Evolutionary conservation across 2,113 vertebrate genomes (phyloP), one percentile per base, ranked within the genome.

Genomic region (Natator depressus): DNA sequence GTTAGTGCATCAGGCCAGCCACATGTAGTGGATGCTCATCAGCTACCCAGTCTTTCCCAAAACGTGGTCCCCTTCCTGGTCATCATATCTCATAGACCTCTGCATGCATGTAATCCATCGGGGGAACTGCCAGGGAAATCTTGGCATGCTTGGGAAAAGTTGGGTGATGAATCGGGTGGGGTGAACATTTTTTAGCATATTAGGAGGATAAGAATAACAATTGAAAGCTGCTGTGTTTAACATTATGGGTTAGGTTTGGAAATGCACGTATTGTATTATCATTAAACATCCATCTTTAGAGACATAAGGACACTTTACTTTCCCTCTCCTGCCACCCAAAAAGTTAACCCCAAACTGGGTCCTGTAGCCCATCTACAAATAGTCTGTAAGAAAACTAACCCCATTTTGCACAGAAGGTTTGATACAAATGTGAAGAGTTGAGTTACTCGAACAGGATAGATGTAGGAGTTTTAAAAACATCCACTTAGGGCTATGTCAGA

Each of bases 11-110:
- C 84, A 38, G 51, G 7, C 17, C n/a, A 65, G 62, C 0, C 31
- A 95, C 94, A 93, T 92, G 87, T 84, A 27, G 72, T 89, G 89
- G 80, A 87, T 91, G 87, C 85, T 89, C n/a, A 55, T 2, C 10
- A n/a, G 54, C 50, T 51, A 1, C 79, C 57, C 29, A 59, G 57
- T 49, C 50, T 85, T 72, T 50, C 80, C n/a, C 76, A 0, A 87
- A 82, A 82, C 50, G 1, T 27, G 50, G 87, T 16, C 11, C 91
- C 38, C 49, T 75, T 91, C 94, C 82, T 80, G 84, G 83, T 88
- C 88, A 3, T 75, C 38, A n/a, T 80, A 95, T 42, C 65, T 78
- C 46, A 72, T 65, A 50, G 72, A 12, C 22, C 46, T 59, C 75
- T 5, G 5, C 87, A 62, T 94, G 90, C 85, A 49, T 81, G 89